These are phyloP conservation scores for Sweltsa coloradensis DNA, from an alignment of 1,140 invertebrate genomes.

Conservation along the genomic window DNA sequence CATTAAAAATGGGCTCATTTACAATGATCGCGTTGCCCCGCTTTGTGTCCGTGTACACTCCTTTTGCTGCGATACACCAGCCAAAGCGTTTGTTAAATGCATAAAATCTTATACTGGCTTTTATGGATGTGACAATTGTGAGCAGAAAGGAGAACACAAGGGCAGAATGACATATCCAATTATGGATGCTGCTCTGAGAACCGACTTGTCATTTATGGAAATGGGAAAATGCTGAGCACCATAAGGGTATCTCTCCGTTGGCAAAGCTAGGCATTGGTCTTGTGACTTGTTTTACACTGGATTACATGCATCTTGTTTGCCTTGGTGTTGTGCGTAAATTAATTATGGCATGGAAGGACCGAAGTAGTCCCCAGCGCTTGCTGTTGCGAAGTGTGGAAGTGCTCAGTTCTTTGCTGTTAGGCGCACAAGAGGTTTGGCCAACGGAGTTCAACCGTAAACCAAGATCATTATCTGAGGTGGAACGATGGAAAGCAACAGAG, in stretches of 20 bases:
- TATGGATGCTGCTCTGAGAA: constrained; percentile 7
- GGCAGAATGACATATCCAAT: constrained; percentile 11
- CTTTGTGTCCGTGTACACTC: not conserved
- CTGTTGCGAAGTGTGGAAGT: not conserved
- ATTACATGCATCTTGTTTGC: constrained; percentile 6
- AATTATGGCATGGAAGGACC: not conserved
- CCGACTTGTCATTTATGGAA: constrained; percentile 6
- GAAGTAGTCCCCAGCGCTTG: not conserved
- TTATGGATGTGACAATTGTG: constrained; percentile 15
- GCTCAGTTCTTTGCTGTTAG: not conserved
- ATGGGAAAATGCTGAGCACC: not conserved
- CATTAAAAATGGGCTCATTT: not conserved
- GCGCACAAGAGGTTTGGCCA: constrained; percentile 6
- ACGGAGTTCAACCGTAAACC: not conserved
- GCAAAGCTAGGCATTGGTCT: not conserved
- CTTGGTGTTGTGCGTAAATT: constrained; percentile 1
- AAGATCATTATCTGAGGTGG: constrained; percentile 11
- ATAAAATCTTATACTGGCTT: constrained; percentile 15
- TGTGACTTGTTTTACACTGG: not conserved
- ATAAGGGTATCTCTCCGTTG: not conserved
- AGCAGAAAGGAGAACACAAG: constrained; percentile 9
- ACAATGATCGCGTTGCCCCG: too few relatives aligned
- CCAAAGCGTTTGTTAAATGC: constrained; percentile 12
- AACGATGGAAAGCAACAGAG: constrained; percentile 17
- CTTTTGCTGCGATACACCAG: constrained; percentile 18